Evolutionary conservation across 2,888 invertebrate genomes (phyloP), one percentile per base, ranked within the genome.

Genomic region (Ophion costatus): DNA sequence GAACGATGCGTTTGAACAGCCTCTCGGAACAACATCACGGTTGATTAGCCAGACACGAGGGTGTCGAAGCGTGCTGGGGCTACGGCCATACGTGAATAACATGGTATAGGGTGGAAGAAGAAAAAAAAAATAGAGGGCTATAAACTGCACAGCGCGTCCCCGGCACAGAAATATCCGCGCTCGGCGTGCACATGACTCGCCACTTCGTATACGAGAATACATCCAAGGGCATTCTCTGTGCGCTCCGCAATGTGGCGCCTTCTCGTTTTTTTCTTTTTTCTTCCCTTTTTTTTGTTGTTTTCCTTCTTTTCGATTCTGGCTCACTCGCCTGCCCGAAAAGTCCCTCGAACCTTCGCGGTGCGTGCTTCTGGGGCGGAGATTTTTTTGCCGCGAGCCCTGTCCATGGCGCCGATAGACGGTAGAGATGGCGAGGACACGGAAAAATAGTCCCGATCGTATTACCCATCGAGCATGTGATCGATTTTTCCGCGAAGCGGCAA

Each of bases 31-130:
- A 83, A 86, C 85, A 85, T 89, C 87, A 92, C 90, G 88, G 91
- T 89, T 92, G 91, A 92, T 91, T 92, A 92, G 90, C 87, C 88
- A 88, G 85, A 86, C 80, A 42, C 42, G 42, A 42, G 88, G 90
- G 88, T 90, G 89, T 88, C 88, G 91, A 90, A 90, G 90, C 88
- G 91, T 91, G 88, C 61, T 67, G 90, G 87, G 89, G 89, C 89
- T 88, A 29, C 29, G 3, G 29, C 89, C 91, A 91, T 88, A 91
- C 88, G 90, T 90, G 91, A 89, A 88, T 83, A 88, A 82, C 81
- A 84, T 82, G 80, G 82, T 73, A 75, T 51, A 76, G 69, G 79
- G 73, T 69, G 63, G 45, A 86, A 75, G 56, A 51, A 61, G 38
- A 83, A 78, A 57, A 67, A 70, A 33, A 42, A 69, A 64, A 67